Base-by-base conservation (phyloP, 2,113 vertebrate species). In the Carlito syrichta region DNA sequence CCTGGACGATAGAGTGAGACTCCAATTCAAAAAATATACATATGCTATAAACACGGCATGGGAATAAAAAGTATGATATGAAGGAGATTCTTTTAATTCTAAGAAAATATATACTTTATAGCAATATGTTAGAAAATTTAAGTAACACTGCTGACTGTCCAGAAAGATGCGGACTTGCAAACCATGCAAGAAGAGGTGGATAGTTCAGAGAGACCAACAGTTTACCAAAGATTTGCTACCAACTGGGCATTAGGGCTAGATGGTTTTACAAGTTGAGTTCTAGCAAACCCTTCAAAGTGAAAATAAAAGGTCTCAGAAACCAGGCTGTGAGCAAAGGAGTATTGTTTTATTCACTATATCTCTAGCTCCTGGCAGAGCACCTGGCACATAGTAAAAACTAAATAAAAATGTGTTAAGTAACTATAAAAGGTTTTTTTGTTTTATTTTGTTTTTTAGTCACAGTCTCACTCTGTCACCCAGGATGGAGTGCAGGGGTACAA, bases 31-130 rank as follows among this genome's bases (percentile, higher is more conserved):
- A 66, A 66, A 66, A 63, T 30, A 62, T n/a, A n/a, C n/a, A n/a
- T n/a, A n/a, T n/a, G n/a, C n/a, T n/a, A n/a, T n/a, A n/a, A n/a
- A n/a, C n/a, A n/a, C n/a, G n/a, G n/a, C 78, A 91, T 60, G 9
- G 14, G 30, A 86, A 62, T 91, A 88, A 81, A 17, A 95, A 63
- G 58, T 3, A 48, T 81, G 68, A 30, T 32, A 60, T 58, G 2
- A 38, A 7, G 32, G 22, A 78, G 20, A 74, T 68, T 68, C 27
- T 71, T 86, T 66, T 83, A 76, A 81, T 52, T 91, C 25, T 76
- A 92, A 82, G 38, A 93, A 92, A 92, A 77, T 74, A 68, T 19
- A n/a, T 85, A 66, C 74, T 95, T 94, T n/a, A 78, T 35, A 81
- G 6, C 54, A 85, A 3, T 85, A 81, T 62, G 14, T 93, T 77